Conservation (phyloP, 2,797 vertebrate species). For the Knipowitschia caucasica region DNA sequence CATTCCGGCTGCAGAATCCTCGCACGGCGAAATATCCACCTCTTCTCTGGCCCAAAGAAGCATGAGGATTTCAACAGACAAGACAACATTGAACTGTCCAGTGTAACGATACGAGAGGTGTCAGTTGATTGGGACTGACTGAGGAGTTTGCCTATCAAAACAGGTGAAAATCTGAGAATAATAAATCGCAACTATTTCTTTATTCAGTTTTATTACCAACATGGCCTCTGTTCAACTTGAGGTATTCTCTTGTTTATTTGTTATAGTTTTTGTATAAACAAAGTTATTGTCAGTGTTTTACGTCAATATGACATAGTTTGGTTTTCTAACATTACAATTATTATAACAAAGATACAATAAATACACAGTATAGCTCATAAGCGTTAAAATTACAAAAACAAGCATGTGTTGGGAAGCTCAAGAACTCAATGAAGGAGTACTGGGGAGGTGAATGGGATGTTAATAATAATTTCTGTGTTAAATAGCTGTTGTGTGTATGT, state of each 20-base stretch:
- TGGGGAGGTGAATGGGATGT: background rate
- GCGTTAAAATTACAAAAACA: background rate
- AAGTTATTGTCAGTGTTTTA: no score
- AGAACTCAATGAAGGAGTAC: background rate
- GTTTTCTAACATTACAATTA: no score
- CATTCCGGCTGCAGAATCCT: slow-evolving; percentile 22
- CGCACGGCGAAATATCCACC: slow-evolving; percentile 16
- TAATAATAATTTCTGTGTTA: background rate
- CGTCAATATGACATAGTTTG: no score
- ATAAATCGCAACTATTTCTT: no score
- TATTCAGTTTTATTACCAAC: no score
- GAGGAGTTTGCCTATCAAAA: no score
- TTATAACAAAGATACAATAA: no score
- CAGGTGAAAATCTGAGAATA: no score
- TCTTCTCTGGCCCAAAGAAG: slow-evolving; percentile 7
- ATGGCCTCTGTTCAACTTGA: no score
- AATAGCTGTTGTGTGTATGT: background rate
- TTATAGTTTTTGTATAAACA: no score
- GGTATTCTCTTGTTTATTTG: no score
- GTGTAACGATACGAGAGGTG: background rate
- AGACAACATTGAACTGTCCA: background rate
- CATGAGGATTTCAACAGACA: slow-evolving; percentile 17
- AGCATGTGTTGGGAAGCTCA: background rate
- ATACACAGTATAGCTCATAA: no score
- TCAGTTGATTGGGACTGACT: background rate